Evolutionary conservation across 2,113 vertebrate genomes (phyloP), one percentile per base, ranked within the genome.

Genomic region (Chlorodrepanis virens): DNA sequence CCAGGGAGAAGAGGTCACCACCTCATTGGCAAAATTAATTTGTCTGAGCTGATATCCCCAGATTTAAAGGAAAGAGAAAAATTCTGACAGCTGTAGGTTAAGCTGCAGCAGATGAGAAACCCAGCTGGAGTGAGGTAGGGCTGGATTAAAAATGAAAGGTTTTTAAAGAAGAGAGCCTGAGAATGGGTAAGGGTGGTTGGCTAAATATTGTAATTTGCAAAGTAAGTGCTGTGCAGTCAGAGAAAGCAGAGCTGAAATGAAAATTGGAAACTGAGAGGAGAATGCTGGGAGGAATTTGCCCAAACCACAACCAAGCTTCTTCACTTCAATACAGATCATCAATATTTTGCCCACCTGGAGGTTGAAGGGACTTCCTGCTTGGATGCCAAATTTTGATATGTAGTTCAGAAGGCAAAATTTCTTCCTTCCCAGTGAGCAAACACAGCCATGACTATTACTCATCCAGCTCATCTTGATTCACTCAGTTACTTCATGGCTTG

Each of bases 101-200:
- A 88, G 35, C 40, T 93, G 76, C 40, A 74, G 52, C 68, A 90
- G 87, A 95, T 86, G 92, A 94, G 56, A 94, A 96, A 83, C 29
- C 14, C 93, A 95, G 76, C 72, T 94, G 79, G 60, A 89, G 28
- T 57, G 64, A 92, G 85, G 85, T 94, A 85, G 52, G 47, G n/a
- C 52, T 88, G 54, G 57, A 83, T 80, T 89, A 69, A 69, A 96
- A 94, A 77, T 79, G 31, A 90, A 88, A 81, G 50, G 2, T 68
- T 94, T 96, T 92, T 78, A 81, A 95, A 93, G 37, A 85, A 74
- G 31, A 93, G 56, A 71, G 50, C 11, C 24, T 72, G 71, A 42
- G 60, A 93, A 70, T 70, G 63, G n/a, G 35, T 77, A 90, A 81
- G n/a, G 37, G 50, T 83, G 67, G 42, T 91, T 93, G 52, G n/a